Evolutionary conservation across 2,888 invertebrate genomes (phyloP).

Genomic region (Trachelus stipa): DNA sequence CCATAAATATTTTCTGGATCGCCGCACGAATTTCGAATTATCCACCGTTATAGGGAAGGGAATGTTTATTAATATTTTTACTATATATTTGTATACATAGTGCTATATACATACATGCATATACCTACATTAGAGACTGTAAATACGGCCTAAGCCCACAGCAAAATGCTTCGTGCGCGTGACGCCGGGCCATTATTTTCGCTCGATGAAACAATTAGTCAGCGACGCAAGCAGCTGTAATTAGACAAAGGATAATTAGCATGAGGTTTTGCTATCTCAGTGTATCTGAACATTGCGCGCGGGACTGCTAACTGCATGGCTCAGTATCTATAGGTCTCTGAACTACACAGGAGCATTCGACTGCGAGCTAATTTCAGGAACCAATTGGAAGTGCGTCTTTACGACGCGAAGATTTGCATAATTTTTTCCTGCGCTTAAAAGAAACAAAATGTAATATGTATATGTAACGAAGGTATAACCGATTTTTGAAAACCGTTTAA

Average conservation of each 20-base stretch:
- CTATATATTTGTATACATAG: background rate
- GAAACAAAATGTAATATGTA: background rate
- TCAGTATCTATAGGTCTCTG: background rate
- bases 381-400: background rate
- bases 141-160: constrained; percentile 25
- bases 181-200: constrained; percentile 50
- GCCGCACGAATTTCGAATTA: background rate
- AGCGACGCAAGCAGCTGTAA: constrained; percentile 35
- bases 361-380: background rate
- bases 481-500: constrained; percentile 15
- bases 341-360: background rate
- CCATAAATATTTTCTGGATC: background rate
- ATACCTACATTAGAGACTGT: constrained; percentile 11
- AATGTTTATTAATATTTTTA: background rate
- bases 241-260: constrained; percentile 45
- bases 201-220: constrained; percentile 54
- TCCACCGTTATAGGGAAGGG: background rate
- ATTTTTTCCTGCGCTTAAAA: background rate
- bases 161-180: constrained; percentile 39
- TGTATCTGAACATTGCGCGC: constrained; percentile 7
- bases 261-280: constrained; percentile 36
- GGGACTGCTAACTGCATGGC: background rate
- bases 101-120: background rate
- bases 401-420: background rate
- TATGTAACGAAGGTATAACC: background rate